Evolutionary conservation across 2,113 vertebrate species (phyloP).

Genomic region (Nestor notabilis): DNA sequence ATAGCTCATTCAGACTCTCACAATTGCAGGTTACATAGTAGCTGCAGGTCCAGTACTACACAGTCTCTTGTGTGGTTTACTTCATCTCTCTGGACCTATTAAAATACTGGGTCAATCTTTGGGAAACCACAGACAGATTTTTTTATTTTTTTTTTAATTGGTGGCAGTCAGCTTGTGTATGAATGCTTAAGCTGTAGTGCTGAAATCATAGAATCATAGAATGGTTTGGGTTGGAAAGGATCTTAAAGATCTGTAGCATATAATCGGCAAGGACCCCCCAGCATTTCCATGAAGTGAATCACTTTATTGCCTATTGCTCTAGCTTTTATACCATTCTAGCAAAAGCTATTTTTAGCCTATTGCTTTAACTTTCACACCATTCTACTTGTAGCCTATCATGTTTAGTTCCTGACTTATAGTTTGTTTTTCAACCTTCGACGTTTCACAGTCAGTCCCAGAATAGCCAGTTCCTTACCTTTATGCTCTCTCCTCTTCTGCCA

Average conservation of each 20-base stretch:
- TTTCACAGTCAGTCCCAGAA: too few species aligned
- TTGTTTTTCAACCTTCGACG: too few species aligned
- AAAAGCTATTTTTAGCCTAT: too few species aligned
- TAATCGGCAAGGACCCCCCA: too few species aligned
- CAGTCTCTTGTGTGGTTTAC: not conserved
- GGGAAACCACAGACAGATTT: not conserved
- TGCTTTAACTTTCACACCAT: too few species aligned
- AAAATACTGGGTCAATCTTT: not conserved
- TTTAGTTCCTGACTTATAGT: too few species aligned
- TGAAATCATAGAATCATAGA: not conserved
- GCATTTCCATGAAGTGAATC: too few species aligned
- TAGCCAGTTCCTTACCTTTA: too few species aligned
- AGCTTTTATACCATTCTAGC: too few species aligned
- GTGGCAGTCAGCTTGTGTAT: not conserved
- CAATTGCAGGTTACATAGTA: accelerated
- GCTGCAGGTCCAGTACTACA: not conserved
- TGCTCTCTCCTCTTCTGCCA: too few species aligned
- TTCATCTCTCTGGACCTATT: not conserved
- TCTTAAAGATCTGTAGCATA: not conserved
- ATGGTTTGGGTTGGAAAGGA: not conserved
- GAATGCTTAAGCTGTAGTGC: not conserved
- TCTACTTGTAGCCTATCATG: too few species aligned
- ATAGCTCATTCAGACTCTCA: not conserved
- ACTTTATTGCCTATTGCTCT: too few species aligned
- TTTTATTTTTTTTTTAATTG: not conserved